These are phyloP conservation scores for Ictalurus furcatus DNA, from an alignment of 2,113 vertebrate species.

Conservation along the genomic window DNA sequence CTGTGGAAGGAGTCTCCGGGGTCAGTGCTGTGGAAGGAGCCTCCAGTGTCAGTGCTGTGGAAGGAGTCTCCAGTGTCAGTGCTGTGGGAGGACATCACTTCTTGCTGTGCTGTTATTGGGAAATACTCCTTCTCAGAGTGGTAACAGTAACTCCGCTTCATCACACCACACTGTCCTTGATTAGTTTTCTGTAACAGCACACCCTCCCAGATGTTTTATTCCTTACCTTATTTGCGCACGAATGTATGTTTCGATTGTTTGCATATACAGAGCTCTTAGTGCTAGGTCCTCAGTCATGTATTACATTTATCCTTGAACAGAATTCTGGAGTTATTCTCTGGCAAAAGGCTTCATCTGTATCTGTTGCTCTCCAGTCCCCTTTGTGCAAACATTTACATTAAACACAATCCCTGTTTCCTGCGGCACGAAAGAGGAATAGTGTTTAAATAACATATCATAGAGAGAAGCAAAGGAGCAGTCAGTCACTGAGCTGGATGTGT, in stretches of 20 bases:
- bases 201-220: neutral
- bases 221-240: neutral
- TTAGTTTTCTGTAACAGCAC: neutral
- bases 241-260: neutral
- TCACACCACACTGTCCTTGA: neutral
- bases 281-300: neutral
- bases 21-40: neutral
- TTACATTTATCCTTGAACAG: neutral
- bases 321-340: neutral
- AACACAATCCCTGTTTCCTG: conserved; percentile 11
- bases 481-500: conserved; percentile 10
- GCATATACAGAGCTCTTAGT: neutral
- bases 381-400: conserved; percentile 47
- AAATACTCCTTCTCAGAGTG: neutral
- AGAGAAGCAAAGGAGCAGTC: conserved; percentile 15
- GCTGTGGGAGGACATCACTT: neutral
- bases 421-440: neutral
- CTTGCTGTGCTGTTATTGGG: neutral
- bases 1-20: neutral
- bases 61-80: neutral
- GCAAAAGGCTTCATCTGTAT: conserved; percentile 6
- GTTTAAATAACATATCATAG: conserved; percentile 33
- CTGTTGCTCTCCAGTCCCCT: neutral
- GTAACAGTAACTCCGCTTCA: neutral
- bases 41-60: neutral